Evolutionary conservation across 2,888 invertebrate species (phyloP).

Genomic region (Drosophila austrosaltans): DNA sequence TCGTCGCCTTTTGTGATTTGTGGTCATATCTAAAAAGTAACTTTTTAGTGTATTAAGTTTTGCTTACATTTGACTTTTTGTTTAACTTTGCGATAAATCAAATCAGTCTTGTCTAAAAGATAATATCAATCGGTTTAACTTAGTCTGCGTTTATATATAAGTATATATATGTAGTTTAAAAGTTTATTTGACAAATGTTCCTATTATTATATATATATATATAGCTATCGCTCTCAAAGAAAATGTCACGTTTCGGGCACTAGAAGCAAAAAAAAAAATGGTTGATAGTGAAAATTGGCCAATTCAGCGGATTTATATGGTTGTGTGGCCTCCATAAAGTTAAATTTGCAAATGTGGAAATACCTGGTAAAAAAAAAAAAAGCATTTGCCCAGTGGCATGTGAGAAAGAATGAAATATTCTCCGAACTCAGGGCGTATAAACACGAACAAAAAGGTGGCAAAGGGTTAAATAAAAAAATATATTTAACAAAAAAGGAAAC

Average conservation of each 20-base stretch:
- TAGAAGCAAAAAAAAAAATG: neutral
- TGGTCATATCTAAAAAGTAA: slow-evolving; percentile 38
- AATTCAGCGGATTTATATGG: neutral
- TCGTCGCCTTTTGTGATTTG: slow-evolving; percentile 39
- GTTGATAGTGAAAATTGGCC: slow-evolving; percentile 13
- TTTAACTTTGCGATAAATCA: slow-evolving; percentile 62
- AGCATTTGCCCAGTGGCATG: neutral
- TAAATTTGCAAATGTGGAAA: slow-evolving; percentile 11
- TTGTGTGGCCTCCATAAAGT: slow-evolving; percentile 9
- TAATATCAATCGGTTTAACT: slow-evolving; percentile 19
- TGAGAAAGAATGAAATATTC: slow-evolving; percentile 30
- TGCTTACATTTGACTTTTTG: slow-evolving; percentile 59
- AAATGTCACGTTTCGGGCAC: neutral
- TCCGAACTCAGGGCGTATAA: slow-evolving; percentile 24
- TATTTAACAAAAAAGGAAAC: neutral
- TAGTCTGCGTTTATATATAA: no score
- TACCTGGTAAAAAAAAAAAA: neutral
- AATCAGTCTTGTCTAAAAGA: slow-evolving; percentile 34
- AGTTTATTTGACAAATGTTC: no score
- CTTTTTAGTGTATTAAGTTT: slow-evolving; percentile 60
- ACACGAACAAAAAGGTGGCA: slow-evolving; percentile 30
- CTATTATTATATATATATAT: neutral
- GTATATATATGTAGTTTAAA: no score
- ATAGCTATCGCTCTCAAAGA: neutral
- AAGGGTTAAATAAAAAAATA: slow-evolving; percentile 16